Conservation (phyloP, 2,888 invertebrate species). For the Elysia crispata region DNA sequence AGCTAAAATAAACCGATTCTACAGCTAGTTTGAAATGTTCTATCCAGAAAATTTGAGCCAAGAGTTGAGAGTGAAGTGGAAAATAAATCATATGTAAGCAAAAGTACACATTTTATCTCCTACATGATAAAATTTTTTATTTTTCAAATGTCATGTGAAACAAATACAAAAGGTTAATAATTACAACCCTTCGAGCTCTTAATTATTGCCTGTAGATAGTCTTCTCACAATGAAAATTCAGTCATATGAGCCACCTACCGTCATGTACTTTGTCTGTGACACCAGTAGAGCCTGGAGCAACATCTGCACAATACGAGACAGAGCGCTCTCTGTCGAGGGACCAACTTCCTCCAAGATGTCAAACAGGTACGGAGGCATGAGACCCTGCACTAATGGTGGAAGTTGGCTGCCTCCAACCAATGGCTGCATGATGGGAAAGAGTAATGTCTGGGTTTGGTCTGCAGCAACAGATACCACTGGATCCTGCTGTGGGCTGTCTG, state of each 20-base stretch:
- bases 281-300: slow-evolving; percentile 81
- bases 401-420: slow-evolving; percentile 38
- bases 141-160: too few species aligned
- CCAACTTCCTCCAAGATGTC: slow-evolving; percentile 56
- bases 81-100: too few species aligned
- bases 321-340: slow-evolving; percentile 78
- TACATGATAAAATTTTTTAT: too few species aligned
- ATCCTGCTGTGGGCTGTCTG: slow-evolving; percentile 80
- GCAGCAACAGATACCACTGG: slow-evolving; percentile 81
- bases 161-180: too few species aligned
- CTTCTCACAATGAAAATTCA: too few species aligned
- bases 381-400: slow-evolving; percentile 79
- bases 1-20: too few species aligned
- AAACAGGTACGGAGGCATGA: slow-evolving; percentile 77
- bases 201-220: too few species aligned
- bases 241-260: slow-evolving; percentile 78
- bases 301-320: slow-evolving; percentile 81
- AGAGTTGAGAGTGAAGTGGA: neutral
- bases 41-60: neutral
- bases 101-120: too few species aligned
- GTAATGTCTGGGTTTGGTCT: slow-evolving; percentile 68
- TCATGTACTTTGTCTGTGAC: slow-evolving; percentile 83
- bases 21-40: neutral
- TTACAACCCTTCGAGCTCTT: too few species aligned
- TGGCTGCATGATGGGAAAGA: slow-evolving; percentile 74